Evolutionary conservation across 2,797 vertebrate genomes (phyloP).

Genomic region (Siniperca scherzeri): DNA sequence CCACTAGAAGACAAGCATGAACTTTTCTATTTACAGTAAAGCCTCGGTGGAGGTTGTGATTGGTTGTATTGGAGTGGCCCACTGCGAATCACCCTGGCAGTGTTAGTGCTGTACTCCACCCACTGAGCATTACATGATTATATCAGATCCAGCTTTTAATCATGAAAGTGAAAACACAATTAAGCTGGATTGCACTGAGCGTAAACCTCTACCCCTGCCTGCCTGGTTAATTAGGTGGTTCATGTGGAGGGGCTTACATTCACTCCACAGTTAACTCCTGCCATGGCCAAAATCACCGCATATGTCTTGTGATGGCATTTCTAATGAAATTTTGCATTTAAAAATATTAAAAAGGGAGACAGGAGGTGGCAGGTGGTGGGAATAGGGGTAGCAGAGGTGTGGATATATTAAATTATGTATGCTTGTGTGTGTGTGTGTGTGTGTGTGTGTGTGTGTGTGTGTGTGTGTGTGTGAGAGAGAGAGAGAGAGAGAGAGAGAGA

Average conservation of each 20-base stretch:
- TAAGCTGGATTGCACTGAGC: conserved; percentile 41
- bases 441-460: neutral
- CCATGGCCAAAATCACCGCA: conserved; percentile 32
- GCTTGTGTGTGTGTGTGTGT: neutral
- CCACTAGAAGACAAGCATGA: conserved; percentile 3
- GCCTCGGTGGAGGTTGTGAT: conserved; percentile 11
- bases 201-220: conserved; percentile 42
- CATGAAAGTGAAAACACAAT: conserved; percentile 58
- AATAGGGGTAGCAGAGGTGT: conserved; percentile 13
- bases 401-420: conserved; percentile 31
- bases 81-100: conserved; percentile 9
- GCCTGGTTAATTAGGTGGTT: conserved; percentile 52
- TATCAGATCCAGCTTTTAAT: conserved; percentile 62
- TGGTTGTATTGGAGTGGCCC: neutral
- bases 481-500: neutral
- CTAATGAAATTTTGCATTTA: conserved; percentile 36
- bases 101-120: conserved; percentile 29
- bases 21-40: conserved; percentile 27
- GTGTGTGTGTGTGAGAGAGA: neutral
- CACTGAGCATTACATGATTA: conserved; percentile 43
- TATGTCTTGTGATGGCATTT: conserved; percentile 41
- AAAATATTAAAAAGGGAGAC: conserved; percentile 14
- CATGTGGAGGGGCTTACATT: conserved; percentile 14
- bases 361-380: conserved; percentile 9
- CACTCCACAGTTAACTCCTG: conserved; percentile 31